Conservation (phyloP, 2,888 invertebrate genomes). For the Pteria penguin region DNA sequence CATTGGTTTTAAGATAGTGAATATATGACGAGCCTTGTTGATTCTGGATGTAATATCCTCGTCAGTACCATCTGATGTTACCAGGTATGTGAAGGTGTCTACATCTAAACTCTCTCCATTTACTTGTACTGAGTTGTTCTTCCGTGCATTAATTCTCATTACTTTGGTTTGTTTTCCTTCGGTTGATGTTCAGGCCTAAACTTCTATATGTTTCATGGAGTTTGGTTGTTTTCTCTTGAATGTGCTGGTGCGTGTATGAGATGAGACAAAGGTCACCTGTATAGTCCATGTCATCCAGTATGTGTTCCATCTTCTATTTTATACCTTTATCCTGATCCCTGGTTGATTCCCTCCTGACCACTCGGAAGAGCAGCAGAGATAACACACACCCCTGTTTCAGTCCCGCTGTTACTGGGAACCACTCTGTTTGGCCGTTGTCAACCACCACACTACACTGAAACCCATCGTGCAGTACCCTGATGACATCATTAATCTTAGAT, state of each 20-base stretch:
- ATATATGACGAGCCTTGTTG: not conserved
- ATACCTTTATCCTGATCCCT: constrained; percentile 11
- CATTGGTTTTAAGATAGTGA: constrained; percentile 7
- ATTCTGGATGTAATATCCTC: constrained; percentile 7
- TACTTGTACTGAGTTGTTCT: not conserved
- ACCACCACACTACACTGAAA: constrained; percentile 13
- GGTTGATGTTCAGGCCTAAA: constrained; percentile 4
- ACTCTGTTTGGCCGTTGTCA: constrained; percentile 11
- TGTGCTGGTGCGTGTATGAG: constrained; percentile 7
- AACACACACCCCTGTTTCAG: constrained; percentile 28
- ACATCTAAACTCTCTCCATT: constrained; percentile 1
- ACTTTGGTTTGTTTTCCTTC: not conserved
- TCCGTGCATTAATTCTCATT: not conserved
- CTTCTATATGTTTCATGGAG: not conserved
- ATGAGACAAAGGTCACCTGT: constrained; percentile 35
- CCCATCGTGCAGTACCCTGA: constrained; percentile 15
- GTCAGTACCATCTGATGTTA: not conserved
- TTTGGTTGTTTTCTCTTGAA: constrained; percentile 6
- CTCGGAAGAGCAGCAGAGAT: constrained; percentile 23
- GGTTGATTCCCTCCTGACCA: constrained; percentile 20
- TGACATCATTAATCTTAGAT: constrained; percentile 8
- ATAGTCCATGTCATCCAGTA: constrained; percentile 35
- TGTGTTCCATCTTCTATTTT: constrained; percentile 6
- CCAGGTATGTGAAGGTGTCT: constrained; percentile 4
- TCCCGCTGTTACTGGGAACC: constrained; percentile 25